A percentile compares a stretch with the other conserved stretches of the same genome.
Conservation (phyloP, 2,888 invertebrate genomes). For the Alcis repandata region DNA sequence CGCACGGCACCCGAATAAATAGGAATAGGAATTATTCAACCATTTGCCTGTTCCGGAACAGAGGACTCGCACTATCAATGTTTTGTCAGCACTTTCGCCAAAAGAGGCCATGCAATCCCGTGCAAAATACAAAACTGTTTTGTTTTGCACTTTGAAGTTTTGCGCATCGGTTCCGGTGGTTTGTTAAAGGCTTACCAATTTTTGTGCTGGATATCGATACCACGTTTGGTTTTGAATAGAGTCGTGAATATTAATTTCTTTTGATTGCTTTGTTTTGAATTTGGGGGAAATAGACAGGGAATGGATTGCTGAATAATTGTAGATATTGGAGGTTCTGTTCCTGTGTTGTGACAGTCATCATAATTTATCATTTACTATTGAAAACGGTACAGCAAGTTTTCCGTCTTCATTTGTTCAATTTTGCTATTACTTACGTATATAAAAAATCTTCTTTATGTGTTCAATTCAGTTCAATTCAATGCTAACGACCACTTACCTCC, state of each 20-base stretch:
- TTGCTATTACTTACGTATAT: too few species aligned
- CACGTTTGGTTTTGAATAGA: conserved; percentile 25
- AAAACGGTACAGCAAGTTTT: too few species aligned
- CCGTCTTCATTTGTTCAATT: too few species aligned
- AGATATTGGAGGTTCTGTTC: too few species aligned
- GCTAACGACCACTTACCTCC: too few species aligned
- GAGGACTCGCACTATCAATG: conserved; percentile 20
- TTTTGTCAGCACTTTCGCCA: conserved; percentile 31
- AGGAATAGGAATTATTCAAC: conserved; percentile 31
- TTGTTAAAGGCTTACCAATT: conserved; percentile 18
- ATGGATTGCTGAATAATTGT: not conserved
- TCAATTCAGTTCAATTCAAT: too few species aligned
- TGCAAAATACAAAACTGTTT: conserved; percentile 15
- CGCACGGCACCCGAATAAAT: conserved; percentile 22
- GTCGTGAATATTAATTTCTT: conserved; percentile 17
- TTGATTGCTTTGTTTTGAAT: conserved; percentile 5
- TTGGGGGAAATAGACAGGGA: not conserved
- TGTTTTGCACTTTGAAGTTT: conserved; percentile 20
- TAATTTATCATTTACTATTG: too few species aligned
- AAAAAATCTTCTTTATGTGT: too few species aligned
- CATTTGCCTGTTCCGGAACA: conserved; percentile 18
- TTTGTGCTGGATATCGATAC: conserved; percentile 6
- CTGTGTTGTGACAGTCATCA: too few species aligned
- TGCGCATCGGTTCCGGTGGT: conserved; percentile 10
- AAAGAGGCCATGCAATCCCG: conserved; percentile 18